Evolutionary conservation across 2,888 invertebrate species (phyloP), one percentile per base, ranked within the genome.

Genomic region (Leptothorax acervorum): DNA sequence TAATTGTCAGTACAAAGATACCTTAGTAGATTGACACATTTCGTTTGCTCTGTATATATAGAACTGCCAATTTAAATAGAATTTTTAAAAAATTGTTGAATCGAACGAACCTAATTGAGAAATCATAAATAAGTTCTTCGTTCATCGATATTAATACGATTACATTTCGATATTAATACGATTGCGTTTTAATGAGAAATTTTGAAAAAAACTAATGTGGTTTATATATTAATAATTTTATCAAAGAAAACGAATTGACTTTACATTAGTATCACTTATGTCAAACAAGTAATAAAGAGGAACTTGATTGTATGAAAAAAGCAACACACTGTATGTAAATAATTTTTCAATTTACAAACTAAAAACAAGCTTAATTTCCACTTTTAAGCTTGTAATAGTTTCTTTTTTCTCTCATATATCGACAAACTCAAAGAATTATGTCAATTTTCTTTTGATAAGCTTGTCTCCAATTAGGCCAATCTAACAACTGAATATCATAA

Each of bases 401-500:
- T 51, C 11, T 3, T 31, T 9, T 28, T 48, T 51, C 28, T 28
- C 55, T 55, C 15, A 45, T 15, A 42, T 73, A 18, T 18, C 42
- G 12, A 57, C 28, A 42, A 42, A 11, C 4, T 60, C 42, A 15
- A 48, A 68, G 53, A 68, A 68, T 51, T 18, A 76, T 51, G 35
- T 76, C 63, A 45, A 78, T 31, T 1, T 18, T 55, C n/a, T n/a
- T 42, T 28, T 35, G 31, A 65, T 51, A 39, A 65, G 18, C 11
- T 65, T 31, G 45, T 31, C 60, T 76, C 15, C 18, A 78, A 55
- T 78, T 42, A 42, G 31, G 11, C n/a, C 55, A 45, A 57, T 70
- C 45, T 3, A 57, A 57, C 55, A 70, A 45, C 15, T 45, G n/a
- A 68, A 45, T 70, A 23, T 78, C n/a, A 70, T 78, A 78, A 78